Percentiles rank a stretch among this genome's conserved stretches.
phyloP scores from a whole-genome alignment of 2,888 invertebrate genomes.

The Volucella inflata region DNA sequence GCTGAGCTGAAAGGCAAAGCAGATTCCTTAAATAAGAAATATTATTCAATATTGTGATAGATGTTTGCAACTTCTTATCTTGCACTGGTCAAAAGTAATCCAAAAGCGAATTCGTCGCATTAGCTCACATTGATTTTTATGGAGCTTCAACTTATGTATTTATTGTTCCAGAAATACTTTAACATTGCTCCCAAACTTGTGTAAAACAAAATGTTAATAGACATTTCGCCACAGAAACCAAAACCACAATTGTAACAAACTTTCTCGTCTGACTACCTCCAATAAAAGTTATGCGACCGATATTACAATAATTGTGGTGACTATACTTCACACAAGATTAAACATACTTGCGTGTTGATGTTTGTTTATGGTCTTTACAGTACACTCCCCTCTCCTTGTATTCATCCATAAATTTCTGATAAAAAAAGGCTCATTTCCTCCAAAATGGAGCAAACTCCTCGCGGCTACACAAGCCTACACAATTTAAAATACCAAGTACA shows the following conservation, averaged over 20 bases:
- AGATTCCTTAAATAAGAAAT: too few relatives aligned
- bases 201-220: neutral
- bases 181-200: constrained; percentile 1
- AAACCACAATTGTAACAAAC: constrained; percentile 42
- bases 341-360: constrained; percentile 6
- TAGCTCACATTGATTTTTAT: too few relatives aligned
- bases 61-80: too few relatives aligned
- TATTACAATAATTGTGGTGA: constrained; percentile 59
- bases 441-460: neutral
- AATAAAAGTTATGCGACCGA: constrained; percentile 56
- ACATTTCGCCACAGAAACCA: constrained; percentile 33
- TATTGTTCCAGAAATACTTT: neutral
- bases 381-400: constrained; percentile 14
- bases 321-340: constrained; percentile 24
- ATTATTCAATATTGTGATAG: too few relatives aligned
- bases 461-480: neutral
- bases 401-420: constrained; percentile 46
- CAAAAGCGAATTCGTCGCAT: too few relatives aligned
- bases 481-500: constrained; percentile 14
- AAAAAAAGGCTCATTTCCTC: constrained; percentile 5
- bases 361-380: constrained; percentile 28
- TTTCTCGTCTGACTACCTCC: constrained; percentile 33
- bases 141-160: too few relatives aligned
- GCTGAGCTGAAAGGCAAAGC: too few relatives aligned
- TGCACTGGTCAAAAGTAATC: too few relatives aligned